phyloP scores from a whole-genome alignment of 2,113 vertebrate genomes.

The Forbesichthys papilliferus region DNA sequence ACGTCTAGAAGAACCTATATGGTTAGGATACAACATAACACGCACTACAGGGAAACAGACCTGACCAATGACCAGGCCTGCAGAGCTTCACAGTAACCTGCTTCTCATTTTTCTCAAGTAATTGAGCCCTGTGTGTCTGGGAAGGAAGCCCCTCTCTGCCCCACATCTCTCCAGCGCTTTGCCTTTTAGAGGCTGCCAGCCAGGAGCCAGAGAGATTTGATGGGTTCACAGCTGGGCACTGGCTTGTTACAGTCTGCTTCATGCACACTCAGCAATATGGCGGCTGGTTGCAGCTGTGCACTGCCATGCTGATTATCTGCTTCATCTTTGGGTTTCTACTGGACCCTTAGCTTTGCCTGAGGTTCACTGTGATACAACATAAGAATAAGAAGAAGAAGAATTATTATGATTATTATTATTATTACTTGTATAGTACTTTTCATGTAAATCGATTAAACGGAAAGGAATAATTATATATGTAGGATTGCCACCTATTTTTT shows the following conservation, averaged over 20 bases:
- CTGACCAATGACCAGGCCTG: neutral
- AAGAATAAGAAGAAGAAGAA: too few species aligned
- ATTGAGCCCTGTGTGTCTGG: neutral
- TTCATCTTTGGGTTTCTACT: neutral
- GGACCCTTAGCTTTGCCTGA: too few species aligned
- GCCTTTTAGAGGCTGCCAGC: slow-evolving; percentile 2
- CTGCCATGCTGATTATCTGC: too few species aligned
- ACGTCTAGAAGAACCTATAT: neutral
- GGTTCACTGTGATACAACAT: too few species aligned
- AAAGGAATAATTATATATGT: too few species aligned
- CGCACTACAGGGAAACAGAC: neutral
- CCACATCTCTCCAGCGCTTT: neutral
- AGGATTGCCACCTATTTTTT: too few species aligned
- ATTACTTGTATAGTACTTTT: too few species aligned
- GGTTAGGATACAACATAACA: neutral
- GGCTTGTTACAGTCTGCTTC: neutral
- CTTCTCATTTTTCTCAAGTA: neutral
- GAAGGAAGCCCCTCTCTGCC: neutral
- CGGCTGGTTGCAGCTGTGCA: neutral
- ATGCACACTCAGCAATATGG: slow-evolving; percentile 14
- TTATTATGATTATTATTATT: too few species aligned
- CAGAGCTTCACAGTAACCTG: neutral
- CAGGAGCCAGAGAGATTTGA: slow-evolving; percentile 38
- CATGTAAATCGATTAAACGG: too few species aligned
- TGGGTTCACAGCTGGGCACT: slow-evolving; percentile 48